These are phyloP conservation scores for Rhabdornis inornatus DNA, from an alignment of 2,113 vertebrate species.

Conservation along the genomic window DNA sequence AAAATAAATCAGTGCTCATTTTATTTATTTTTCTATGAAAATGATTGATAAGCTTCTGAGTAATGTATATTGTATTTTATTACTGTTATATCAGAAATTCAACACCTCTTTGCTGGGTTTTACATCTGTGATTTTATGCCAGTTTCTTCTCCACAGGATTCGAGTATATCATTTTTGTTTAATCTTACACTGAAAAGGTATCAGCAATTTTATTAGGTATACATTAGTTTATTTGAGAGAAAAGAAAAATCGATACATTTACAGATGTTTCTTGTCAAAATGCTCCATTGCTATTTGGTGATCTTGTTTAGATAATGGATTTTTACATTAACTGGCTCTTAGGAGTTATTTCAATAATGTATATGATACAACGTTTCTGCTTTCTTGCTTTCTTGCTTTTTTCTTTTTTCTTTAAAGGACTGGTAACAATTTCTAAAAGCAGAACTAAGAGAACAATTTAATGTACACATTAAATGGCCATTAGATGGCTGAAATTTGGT, in stretches of 20 bases:
- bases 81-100: background rate
- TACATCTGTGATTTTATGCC: background rate
- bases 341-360: background rate
- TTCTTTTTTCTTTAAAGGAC: background rate
- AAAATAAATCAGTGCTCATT: background rate
- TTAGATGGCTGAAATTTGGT: background rate
- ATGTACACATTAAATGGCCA: background rate
- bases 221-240: background rate
- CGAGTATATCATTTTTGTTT: background rate
- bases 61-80: background rate
- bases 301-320: background rate
- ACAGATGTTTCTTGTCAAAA: background rate
- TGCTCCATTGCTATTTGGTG: background rate
- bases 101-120: background rate
- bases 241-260: background rate
- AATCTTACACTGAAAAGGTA: background rate
- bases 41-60: background rate
- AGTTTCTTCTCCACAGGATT: background rate
- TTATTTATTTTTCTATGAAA: background rate
- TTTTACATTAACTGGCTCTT: background rate
- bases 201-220: background rate
- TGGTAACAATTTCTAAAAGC: background rate
- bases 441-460: background rate
- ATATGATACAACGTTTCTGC: background rate
- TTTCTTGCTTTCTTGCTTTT: too few species aligned